Percentiles rank a stretch among this genome's conserved stretches.
Conservation (phyloP, 2,113 vertebrate species). For the Arothron firmamentum region DNA sequence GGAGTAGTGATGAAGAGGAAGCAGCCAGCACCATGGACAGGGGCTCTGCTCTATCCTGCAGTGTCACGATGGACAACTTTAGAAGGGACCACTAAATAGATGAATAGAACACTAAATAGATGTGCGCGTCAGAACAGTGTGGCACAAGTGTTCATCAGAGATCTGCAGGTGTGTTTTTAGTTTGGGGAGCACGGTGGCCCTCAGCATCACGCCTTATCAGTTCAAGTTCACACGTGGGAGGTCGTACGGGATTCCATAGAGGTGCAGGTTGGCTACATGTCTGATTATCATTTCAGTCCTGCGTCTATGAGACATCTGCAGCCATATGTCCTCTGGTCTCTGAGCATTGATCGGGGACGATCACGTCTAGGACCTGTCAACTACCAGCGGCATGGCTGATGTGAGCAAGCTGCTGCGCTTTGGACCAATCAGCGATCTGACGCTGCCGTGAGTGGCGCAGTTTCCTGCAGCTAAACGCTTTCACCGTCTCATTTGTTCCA, state of each 20-base stretch:
- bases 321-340: conserved; percentile 36
- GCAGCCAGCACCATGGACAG: conserved; percentile 71
- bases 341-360: conserved; percentile 16
- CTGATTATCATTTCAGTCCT: background rate
- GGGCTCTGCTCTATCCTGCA: conserved; percentile 17
- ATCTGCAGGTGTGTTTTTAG: conserved; percentile 49
- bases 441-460: conserved; percentile 29
- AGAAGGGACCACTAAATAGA: background rate
- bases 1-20: conserved; percentile 26
- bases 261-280: no score
- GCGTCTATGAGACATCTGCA: conserved; percentile 23
- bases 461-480: conserved; percentile 18
- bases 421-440: conserved; percentile 39
- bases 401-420: conserved; percentile 45
- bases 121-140: background rate
- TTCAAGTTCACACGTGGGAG: no score
- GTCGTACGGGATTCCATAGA: no score
- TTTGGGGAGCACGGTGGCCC: conserved; percentile 23
- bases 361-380: conserved; percentile 45
- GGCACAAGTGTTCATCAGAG: conserved; percentile 8
- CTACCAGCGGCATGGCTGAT: conserved; percentile 56
- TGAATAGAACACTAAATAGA: no score
- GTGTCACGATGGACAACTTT: background rate
- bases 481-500: conserved; percentile 21
- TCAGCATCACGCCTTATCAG: background rate